Conservation (phyloP, 2,888 invertebrate species). For the Eupeodes latifasciatus region DNA sequence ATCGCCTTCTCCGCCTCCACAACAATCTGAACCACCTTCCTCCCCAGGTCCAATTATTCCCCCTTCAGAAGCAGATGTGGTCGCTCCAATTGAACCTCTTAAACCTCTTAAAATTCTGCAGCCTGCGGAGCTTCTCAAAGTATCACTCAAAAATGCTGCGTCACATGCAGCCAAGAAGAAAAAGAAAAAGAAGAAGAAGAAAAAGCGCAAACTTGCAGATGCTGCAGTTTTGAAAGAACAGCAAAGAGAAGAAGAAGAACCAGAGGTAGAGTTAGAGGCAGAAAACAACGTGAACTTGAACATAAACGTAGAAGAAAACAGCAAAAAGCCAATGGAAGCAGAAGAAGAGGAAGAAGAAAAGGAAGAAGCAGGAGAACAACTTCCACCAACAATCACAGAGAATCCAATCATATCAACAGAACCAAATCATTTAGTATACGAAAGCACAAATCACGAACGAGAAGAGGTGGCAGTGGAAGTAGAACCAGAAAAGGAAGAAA, state of each 20-base stretch:
- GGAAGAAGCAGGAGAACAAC: conserved; percentile 22
- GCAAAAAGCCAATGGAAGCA: conserved; percentile 41
- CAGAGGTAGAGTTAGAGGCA: too few species aligned
- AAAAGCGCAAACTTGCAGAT: conserved; percentile 79
- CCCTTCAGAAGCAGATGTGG: conserved; percentile 74
- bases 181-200: conserved; percentile 78
- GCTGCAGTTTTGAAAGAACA: conserved; percentile 76
- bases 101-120: conserved; percentile 64
- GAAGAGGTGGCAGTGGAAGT: conserved; percentile 73
- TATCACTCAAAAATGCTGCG: conserved; percentile 20
- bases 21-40: conserved; percentile 60
- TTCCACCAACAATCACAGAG: conserved; percentile 38
- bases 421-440: conserved; percentile 78
- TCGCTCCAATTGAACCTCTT: conserved; percentile 53
- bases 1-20: conserved; percentile 42
- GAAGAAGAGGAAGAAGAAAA: conserved; percentile 22
- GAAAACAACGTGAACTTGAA: too few species aligned
- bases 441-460: conserved; percentile 78
- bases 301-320: conserved; percentile 21
- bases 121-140: conserved; percentile 25
- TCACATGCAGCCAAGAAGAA: conserved; percentile 75
- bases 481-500: conserved; percentile 7
- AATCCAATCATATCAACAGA: conserved; percentile 74
- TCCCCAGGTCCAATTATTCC: conserved; percentile 21
- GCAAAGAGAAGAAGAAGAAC: too few species aligned